A percentile compares a stretch with the other conserved stretches of the same genome.
phyloP scores from a whole-genome alignment of 2,888 invertebrate genomes.

The Therioaphis trifolii region DNA sequence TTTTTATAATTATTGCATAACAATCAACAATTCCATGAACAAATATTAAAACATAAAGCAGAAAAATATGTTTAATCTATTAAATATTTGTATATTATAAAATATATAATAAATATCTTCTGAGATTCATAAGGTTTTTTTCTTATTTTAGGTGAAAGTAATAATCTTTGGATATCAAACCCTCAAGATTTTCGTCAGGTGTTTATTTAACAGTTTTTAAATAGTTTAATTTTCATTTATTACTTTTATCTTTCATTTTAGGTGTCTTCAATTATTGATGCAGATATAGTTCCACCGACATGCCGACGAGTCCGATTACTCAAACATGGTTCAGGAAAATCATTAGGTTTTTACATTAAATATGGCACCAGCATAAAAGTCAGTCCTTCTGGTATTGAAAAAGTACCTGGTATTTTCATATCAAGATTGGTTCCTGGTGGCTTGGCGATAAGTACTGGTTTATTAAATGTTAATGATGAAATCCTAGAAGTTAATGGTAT shows the following conservation, averaged over 20 bases:
- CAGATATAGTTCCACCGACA: conserved; percentile 98
- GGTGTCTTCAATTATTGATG: conserved; percentile 99
- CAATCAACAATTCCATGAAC: too few species aligned
- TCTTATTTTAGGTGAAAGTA: conserved; percentile 80
- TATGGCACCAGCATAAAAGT: conserved; percentile 82
- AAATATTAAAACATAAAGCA: too few species aligned
- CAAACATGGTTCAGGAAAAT: conserved; percentile 97
- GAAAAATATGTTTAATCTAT: too few species aligned
- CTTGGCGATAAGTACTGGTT: conserved; percentile 94
- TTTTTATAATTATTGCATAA: too few species aligned
- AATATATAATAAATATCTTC: too few species aligned
- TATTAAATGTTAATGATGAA: conserved; percentile 98
- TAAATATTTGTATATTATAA: too few species aligned
- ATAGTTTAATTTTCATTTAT: conserved; percentile 5
- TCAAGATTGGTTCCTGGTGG: conserved; percentile 97
- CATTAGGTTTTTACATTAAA: conserved; percentile 96
- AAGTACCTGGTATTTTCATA: conserved; percentile 93
- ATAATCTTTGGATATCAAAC: conserved; percentile 88
- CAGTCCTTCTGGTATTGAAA: conserved; percentile 87
- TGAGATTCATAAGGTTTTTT: too few species aligned
- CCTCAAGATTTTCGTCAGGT: conserved; percentile 98
- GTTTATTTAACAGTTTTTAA: neutral
- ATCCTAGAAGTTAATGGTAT: conserved; percentile 99
- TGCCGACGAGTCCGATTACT: conserved; percentile 92
- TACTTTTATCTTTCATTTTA: conserved; percentile 68